phyloP scores from a whole-genome alignment of 2,888 invertebrate genomes.

The Caenorhabditis sp. region DNA sequence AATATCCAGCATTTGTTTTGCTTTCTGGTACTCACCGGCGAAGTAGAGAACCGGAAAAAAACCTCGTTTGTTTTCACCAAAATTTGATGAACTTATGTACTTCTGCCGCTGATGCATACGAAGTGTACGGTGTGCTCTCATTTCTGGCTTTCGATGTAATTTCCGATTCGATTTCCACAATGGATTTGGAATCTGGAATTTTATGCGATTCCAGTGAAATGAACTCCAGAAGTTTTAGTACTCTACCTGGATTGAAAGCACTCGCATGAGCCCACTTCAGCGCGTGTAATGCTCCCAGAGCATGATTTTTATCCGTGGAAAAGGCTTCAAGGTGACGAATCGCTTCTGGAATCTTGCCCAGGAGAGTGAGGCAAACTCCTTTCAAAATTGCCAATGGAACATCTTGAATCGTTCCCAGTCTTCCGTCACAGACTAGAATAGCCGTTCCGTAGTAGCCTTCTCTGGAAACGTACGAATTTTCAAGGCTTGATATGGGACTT shows the following conservation, averaged over 20 bases:
- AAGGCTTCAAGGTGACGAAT: slow-evolving; percentile 73
- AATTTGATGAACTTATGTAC: neutral
- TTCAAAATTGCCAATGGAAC: slow-evolving; percentile 55
- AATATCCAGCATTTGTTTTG: slow-evolving; percentile 56
- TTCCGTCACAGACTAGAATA: slow-evolving; percentile 55
- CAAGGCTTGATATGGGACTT: no score
- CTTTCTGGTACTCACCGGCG: slow-evolving; percentile 46
- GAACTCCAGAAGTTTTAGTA: no score
- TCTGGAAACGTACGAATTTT: no score
- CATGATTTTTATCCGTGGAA: slow-evolving; percentile 55
- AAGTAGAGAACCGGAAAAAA: slow-evolving; percentile 51
- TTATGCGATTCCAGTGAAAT: no score
- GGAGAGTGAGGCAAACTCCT: slow-evolving; percentile 62
- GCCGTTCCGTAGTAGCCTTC: slow-evolving; percentile 74
- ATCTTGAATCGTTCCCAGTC: slow-evolving; percentile 50
- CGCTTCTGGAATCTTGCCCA: slow-evolving; percentile 76
- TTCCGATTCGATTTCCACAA: slow-evolving; percentile 65
- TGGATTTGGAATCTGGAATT: slow-evolving; percentile 66
- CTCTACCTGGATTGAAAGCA: slow-evolving; percentile 70
- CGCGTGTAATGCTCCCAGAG: slow-evolving; percentile 65
- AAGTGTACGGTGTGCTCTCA: slow-evolving; percentile 58
- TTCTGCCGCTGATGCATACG: slow-evolving; percentile 60
- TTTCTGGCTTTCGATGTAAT: slow-evolving; percentile 36
- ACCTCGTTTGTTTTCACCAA: no score
- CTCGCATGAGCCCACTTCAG: slow-evolving; percentile 67